Percentiles rank a stretch among this genome's conserved stretches.
Conservation (phyloP, 2,797 vertebrate genomes). For the Aulostomus chinensis region DNA sequence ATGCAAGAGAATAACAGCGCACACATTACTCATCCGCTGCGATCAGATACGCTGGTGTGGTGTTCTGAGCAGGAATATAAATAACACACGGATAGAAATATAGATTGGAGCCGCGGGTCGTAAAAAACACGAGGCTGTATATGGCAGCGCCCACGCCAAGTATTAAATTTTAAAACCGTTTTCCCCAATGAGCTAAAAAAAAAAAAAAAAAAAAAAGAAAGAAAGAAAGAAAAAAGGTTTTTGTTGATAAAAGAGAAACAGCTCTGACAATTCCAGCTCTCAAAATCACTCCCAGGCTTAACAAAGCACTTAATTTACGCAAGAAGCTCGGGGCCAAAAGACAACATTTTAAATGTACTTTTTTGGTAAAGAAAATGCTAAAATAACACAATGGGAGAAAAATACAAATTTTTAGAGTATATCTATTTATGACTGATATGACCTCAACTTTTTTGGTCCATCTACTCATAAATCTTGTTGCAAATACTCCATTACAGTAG, state of each 20-base stretch:
- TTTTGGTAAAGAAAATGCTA: slow-evolving; percentile 38
- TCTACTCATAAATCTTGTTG: slow-evolving; percentile 36
- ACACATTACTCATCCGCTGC: slow-evolving; percentile 7
- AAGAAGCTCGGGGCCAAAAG: slow-evolving; percentile 23
- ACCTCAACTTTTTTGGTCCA: too few species aligned
- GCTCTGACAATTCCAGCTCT: slow-evolving; percentile 33
- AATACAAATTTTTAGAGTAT: slow-evolving; percentile 22
- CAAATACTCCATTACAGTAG: slow-evolving; percentile 67
- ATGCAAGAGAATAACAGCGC: slow-evolving; percentile 3
- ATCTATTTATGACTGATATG: too few species aligned
- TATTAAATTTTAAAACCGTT: slow-evolving; percentile 33
- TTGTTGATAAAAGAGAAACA: slow-evolving; percentile 22
- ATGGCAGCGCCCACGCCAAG: slow-evolving; percentile 27
- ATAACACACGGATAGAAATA: slow-evolving; percentile 28
- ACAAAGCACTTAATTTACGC: slow-evolving; percentile 11
- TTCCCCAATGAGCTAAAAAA: slow-evolving; percentile 1
- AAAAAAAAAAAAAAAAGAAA: too few species aligned
- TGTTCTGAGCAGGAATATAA: slow-evolving; percentile 14
- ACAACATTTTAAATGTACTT: slow-evolving; percentile 31
- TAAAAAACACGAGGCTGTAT: slow-evolving; percentile 14
- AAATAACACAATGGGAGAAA: slow-evolving; percentile 53
- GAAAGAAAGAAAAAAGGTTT: too few species aligned
- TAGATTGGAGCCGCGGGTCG: slow-evolving; percentile 25
- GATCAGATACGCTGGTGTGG: slow-evolving; percentile 14
- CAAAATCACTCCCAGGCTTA: slow-evolving; percentile 44